Conservation (phyloP, 2,113 vertebrate species). For the Passer domesticus region DNA sequence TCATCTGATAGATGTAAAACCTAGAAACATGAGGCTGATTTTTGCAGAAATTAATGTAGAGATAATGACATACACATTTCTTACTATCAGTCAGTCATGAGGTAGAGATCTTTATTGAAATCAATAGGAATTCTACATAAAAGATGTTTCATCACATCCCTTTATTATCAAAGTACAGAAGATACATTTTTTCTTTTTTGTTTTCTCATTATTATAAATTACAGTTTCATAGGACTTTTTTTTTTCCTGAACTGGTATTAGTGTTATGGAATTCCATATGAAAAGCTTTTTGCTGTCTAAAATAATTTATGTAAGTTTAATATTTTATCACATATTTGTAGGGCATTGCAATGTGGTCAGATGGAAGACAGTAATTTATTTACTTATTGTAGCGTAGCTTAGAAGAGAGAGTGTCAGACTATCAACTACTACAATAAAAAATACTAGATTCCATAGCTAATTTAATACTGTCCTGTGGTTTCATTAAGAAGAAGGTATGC, state of each 20-base stretch:
- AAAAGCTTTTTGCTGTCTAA: background rate
- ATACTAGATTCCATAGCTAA: background rate
- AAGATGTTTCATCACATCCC: background rate
- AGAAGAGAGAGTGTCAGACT: background rate
- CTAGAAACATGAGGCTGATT: background rate
- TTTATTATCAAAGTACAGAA: background rate
- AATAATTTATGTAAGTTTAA: background rate
- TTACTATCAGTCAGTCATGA: background rate
- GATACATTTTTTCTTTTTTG: background rate
- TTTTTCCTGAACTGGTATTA: background rate
- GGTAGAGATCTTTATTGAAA: background rate
- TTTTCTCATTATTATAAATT: background rate
- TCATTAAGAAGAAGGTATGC: slow-evolving; percentile 21
- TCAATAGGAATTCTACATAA: background rate
- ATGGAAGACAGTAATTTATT: background rate
- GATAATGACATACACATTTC: background rate
- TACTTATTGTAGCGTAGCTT: background rate
- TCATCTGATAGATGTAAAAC: background rate
- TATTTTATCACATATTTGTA: background rate
- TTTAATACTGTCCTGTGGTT: slow-evolving; percentile 9
- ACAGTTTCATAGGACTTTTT: background rate
- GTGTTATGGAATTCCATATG: background rate
- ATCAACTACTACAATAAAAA: background rate
- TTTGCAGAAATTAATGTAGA: background rate
- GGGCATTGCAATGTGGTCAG: background rate